Evolutionary conservation across 1,140 invertebrate genomes (phyloP), one percentile per base, ranked within the genome.

Genomic region (Calephelis virginiensis): DNA sequence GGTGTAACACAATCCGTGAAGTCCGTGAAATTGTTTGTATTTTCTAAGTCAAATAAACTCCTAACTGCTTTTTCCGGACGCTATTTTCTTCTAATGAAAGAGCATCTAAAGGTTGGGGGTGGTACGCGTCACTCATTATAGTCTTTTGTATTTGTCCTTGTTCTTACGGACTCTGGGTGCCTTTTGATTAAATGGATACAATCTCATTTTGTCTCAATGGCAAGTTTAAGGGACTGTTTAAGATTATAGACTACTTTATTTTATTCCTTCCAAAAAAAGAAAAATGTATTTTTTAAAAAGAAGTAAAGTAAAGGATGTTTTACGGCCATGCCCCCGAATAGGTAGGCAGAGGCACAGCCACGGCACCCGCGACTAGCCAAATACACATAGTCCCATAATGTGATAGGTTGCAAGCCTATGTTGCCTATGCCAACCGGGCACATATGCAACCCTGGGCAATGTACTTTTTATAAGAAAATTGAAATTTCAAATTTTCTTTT

Each of bases 81-180:
- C 50, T 17, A 53, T 53, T 53, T 53, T 53, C 50, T 14, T 53
- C 14, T 53, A 53, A 53, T 53, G 50, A 53, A 53, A 53, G 50
- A 53, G 13, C 14, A 53, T 53, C 50, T 53, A 53, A 28, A 53
- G 50, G 50, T 53, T 53, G 17, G 50, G 50, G 50, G 11, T 53
- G 50, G 17, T 17, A 53, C 50, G 8, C 50, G 50, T 28, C 6
- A 53, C 50, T 53, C 50, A 53, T 53, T 53, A 53, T 28, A 53
- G 50, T 53, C 50, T 53, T 53, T 53, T 53, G 49, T 53, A 53
- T 53, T 53, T 53, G 49, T 53, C 49, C 49, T 53, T 53, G 49
- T 53, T 53, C 49, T 53, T 17, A 53, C 49, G 14, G 13, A 53
- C 8, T 53, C 49, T 10, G 49, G 50, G 14, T 56, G 50, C 50